Evolutionary conservation across 2,113 vertebrate genomes (phyloP).

Genomic region (Psilopsiagon aymara): DNA sequence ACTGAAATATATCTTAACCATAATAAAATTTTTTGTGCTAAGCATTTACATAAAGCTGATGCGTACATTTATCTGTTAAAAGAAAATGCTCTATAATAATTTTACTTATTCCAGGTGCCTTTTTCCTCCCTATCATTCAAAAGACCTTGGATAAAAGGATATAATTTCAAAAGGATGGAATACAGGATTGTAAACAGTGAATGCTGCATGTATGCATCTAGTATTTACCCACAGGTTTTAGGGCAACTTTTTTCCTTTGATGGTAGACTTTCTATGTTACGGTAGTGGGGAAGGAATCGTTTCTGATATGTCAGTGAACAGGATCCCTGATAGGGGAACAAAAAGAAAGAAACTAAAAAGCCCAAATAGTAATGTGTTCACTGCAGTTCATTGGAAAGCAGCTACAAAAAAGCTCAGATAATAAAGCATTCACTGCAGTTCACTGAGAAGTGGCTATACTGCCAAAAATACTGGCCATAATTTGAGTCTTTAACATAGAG

Average conservation of each 20-base stretch:
- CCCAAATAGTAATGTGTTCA: background rate
- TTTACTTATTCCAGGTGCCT: background rate
- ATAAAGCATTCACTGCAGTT: background rate
- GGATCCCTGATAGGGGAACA: rapidly evolving
- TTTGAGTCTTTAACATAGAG: background rate
- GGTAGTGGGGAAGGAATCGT: background rate
- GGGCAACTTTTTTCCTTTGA: background rate
- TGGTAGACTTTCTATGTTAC: background rate
- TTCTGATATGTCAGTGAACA: background rate
- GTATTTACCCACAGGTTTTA: background rate
- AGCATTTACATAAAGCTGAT: background rate
- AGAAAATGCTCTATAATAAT: background rate
- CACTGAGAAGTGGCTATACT: background rate
- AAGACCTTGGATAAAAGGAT: background rate
- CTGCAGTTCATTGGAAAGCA: background rate
- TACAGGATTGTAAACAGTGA: background rate
- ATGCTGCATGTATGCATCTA: background rate
- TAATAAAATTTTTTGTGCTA: background rate
- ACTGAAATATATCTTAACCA: background rate
- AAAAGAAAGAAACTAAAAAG: background rate
- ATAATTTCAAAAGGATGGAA: background rate
- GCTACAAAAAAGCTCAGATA: background rate
- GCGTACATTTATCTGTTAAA: background rate
- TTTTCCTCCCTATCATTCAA: background rate
- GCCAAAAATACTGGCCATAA: background rate